Evolutionary conservation across 2,888 invertebrate species (phyloP).

Genomic region (Hirtodrosophila cameraria): DNA sequence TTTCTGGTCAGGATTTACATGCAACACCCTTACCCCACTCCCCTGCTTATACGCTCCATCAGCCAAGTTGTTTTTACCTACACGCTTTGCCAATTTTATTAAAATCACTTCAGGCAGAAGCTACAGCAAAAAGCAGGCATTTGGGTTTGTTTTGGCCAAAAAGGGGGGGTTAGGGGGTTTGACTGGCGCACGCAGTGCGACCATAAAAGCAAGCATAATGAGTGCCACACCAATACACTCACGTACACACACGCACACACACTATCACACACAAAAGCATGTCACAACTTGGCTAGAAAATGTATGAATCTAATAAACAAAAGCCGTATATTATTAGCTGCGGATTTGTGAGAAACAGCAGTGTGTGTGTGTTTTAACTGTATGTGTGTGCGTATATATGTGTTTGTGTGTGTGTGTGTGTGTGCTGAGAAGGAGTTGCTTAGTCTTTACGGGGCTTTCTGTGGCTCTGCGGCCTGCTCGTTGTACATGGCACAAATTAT

Average conservation of each 20-base stretch:
- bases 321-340: conserved; percentile 79
- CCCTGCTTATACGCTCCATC: background rate
- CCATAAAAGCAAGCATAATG: conserved; percentile 73
- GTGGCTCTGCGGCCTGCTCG: conserved; percentile 33
- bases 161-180: conserved; percentile 1
- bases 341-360: conserved; percentile 53
- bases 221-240: conserved; percentile 49
- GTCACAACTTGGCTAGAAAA: conserved; percentile 64
- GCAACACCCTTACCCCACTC: conserved; percentile 3
- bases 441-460: conserved; percentile 40
- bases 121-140: conserved; percentile 5
- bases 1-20: conserved; percentile 77
- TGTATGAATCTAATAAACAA: conserved; percentile 80
- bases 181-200: conserved; percentile 47
- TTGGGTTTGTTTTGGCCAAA: background rate
- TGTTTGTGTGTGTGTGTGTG: conserved; percentile 1
- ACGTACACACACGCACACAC: conserved; percentile 28
- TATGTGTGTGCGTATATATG: background rate
- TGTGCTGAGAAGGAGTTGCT: conserved; percentile 59
- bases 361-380: background rate
- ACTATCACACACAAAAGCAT: conserved; percentile 17
- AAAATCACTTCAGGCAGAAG: conserved; percentile 73
- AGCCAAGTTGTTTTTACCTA: conserved; percentile 69
- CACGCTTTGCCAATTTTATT: conserved; percentile 77
- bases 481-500: conserved; percentile 74